Evolutionary conservation across 1,140 invertebrate genomes (phyloP).

Genomic region (Sminthurinus signatus): DNA sequence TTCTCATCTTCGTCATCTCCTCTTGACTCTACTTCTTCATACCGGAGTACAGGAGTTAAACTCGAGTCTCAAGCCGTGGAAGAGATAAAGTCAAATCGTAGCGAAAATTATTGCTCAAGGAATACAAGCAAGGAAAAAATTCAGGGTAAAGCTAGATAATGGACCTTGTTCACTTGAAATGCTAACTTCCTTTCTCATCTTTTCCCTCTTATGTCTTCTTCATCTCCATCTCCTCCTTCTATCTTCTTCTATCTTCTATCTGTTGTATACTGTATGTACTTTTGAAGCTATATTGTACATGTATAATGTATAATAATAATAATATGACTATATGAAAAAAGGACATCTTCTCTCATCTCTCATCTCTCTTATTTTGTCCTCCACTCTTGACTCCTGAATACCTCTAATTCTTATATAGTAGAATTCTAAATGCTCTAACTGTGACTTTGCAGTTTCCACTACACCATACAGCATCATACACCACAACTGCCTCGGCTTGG

Average conservation of each 20-base stretch:
- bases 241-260: too few relatives aligned
- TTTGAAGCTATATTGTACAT: too few relatives aligned
- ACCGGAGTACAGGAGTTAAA: background rate
- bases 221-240: too few relatives aligned
- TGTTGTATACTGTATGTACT: too few relatives aligned
- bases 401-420: background rate
- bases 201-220: too few relatives aligned
- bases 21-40: background rate
- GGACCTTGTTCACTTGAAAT: slow-evolving; percentile 8
- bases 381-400: background rate
- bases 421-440: background rate
- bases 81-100: slow-evolving; percentile 33
- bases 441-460: background rate
- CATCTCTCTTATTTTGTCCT: background rate
- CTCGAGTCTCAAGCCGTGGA: slow-evolving; percentile 12
- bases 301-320: too few relatives aligned
- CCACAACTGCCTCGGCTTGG: background rate
- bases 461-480: background rate
- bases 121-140: slow-evolving; percentile 6
- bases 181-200: too few relatives aligned
- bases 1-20: background rate
- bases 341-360: background rate
- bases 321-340: too few relatives aligned
- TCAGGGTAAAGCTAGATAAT: background rate
- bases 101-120: slow-evolving; percentile 26